A percentile compares a stretch with the other conserved stretches of the same genome.
These are phyloP conservation scores for Leptopilina boulardi DNA, from an alignment of 1,140 invertebrate genomes.

Conservation along the genomic window DNA sequence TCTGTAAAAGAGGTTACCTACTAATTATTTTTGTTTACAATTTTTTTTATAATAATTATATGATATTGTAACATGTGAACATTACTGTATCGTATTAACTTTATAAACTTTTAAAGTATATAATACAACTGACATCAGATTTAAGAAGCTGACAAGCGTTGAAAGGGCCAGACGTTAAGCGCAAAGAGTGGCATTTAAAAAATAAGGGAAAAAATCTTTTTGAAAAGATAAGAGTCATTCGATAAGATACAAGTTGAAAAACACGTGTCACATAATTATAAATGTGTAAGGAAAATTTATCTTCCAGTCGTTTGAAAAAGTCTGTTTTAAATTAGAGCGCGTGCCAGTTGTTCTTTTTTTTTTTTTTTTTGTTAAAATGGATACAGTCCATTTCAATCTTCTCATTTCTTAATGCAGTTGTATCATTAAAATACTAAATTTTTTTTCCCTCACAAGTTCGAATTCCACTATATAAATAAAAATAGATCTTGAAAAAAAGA, in stretches of 20 bases:
- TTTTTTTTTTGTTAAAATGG: no score
- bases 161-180: conserved; percentile 17
- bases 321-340: conserved; percentile 22
- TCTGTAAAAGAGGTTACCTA: no score
- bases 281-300: conserved; percentile 22
- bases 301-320: not conserved
- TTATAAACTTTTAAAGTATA: no score
- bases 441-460: not conserved
- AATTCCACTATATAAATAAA: not conserved
- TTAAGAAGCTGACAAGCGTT: not conserved
- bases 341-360: conserved; percentile 32
- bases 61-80: no score
- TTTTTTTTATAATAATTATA: no score
- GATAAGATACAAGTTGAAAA: conserved; percentile 1
- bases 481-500: no score
- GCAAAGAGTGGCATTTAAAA: not conserved
- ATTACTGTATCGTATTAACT: no score
- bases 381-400: not conserved
- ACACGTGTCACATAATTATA: not conserved
- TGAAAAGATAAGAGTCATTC: not conserved
- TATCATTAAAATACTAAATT: not conserved
- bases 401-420: not conserved
- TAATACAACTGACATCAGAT: no score
- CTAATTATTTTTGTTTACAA: no score
- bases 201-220: not conserved